Conservation (phyloP, 2,888 invertebrate species). For the Platycnemis pennipes region DNA sequence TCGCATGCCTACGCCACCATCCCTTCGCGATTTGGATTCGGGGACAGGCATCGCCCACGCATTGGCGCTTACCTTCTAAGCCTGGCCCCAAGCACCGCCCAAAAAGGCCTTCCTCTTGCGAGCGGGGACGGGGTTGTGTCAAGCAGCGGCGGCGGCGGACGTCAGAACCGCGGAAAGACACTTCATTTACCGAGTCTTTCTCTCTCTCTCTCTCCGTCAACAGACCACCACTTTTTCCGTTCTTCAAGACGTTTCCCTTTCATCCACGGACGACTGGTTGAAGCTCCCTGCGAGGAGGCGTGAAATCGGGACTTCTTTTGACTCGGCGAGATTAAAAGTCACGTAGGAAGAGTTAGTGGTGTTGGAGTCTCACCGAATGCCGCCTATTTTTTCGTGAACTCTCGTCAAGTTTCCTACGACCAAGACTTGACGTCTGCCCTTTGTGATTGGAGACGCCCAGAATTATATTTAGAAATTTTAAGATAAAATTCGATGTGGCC, state of each 20-base stretch:
- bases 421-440: not conserved
- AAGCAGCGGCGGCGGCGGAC: not conserved
- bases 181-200: not conserved
- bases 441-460: not conserved
- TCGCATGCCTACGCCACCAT: not conserved
- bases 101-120: not conserved
- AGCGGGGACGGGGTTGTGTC: not conserved
- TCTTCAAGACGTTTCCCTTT: not conserved
- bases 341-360: not conserved
- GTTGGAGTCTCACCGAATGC: not conserved
- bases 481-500: not conserved
- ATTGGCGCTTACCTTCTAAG: not conserved
- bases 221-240: not conserved
- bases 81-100: not conserved
- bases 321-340: not conserved
- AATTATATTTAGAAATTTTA: not conserved
- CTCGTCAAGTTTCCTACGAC: not conserved
- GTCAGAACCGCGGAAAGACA: not conserved
- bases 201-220: no score
- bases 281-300: not conserved
- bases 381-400: not conserved
- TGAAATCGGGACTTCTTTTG: not conserved
- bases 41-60: not conserved
- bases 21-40: not conserved
- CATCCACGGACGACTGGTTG: slow-evolving; percentile 1